Evolutionary conservation across 2,888 invertebrate species (phyloP), one percentile per base, ranked within the genome.

Genomic region (Argyresthia goedartella): DNA sequence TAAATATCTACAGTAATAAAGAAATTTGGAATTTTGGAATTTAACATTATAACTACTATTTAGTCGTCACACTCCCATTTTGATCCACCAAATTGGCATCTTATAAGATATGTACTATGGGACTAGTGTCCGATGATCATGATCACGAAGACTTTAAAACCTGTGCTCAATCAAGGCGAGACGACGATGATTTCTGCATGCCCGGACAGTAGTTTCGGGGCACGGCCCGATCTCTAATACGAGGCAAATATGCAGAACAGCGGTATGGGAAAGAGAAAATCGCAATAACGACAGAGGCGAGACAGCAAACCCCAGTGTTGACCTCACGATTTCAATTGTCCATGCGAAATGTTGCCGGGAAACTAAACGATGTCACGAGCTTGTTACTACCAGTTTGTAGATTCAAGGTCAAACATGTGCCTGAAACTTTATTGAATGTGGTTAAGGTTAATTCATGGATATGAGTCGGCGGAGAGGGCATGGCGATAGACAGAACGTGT

Each of bases 251-350:
- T 75, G 67, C 74, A 69, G 65, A 65, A 50, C 16, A 66, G 64
- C 71, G 68, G 76, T 82, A 78, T 81, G 81, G 80, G 80, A 80
- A 80, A 76, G 79, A 79, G 81, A 82, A 81, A 82, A 81, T 81
- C 74, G 78, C 78, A 73, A 14, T 8, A 41, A 41, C 16, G 11
- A 71, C 71, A 25, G 6, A 25, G 67, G 70, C 69, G 73, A 78
- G 76, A 75, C 75, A 71, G 78, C 73, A 64, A 75, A 71, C 73
- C 76, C 73, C 78, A 74, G 74, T 71, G 79, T 67, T 82, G 85
- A 84, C 84, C 84, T 85, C 85, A 85, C 85, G 85, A 80, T 82
- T 85, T 79, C 84, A 81, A 84, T 82, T 82, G 84, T 82, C 84
- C 82, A 81, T 80, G 80, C 78, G 69, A 82, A 84, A 81, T 81